Percentiles rank a stretch among this genome's conserved stretches.
These are phyloP conservation scores for Pachydiplax longipennis DNA, from an alignment of 2,888 invertebrate genomes.

Conservation along the genomic window DNA sequence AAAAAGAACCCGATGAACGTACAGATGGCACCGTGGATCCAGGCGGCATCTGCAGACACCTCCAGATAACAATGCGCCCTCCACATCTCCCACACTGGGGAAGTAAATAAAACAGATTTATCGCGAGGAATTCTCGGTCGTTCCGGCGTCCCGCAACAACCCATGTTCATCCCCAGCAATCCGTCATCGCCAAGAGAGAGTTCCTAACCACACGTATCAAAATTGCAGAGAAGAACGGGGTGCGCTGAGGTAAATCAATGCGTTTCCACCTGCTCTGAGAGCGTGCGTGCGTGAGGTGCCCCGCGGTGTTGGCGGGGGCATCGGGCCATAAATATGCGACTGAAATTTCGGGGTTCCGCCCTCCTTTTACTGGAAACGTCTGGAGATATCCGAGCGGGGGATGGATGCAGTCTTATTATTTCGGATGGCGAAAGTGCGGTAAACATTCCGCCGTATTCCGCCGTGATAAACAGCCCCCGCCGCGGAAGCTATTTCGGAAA, in stretches of 20 bases:
- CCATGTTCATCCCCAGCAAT: too few relatives aligned
- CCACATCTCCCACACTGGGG: too few relatives aligned
- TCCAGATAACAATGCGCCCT: too few relatives aligned
- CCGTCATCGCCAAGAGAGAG: too few relatives aligned
- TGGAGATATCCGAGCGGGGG: neutral
- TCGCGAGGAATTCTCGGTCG: too few relatives aligned
- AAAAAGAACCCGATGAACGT: too few relatives aligned
- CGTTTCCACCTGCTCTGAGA: neutral
- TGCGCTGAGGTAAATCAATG: neutral
- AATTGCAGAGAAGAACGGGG: neutral
- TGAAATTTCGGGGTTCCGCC: neutral
- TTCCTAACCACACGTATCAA: neutral
- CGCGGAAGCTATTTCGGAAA: too few relatives aligned
- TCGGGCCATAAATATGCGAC: neutral
- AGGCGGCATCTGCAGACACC: too few relatives aligned
- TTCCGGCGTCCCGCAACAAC: too few relatives aligned
- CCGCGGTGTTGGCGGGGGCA: neutral
- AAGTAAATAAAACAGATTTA: too few relatives aligned
- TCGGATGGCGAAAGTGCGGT: neutral
- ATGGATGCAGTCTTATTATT: neutral
- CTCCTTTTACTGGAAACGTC: neutral
- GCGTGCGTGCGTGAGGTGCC: neutral
- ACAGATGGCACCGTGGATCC: too few relatives aligned
- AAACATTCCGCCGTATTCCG: neutral
- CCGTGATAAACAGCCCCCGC: neutral